Evolutionary conservation across 2,113 vertebrate genomes (phyloP), one percentile per base, ranked within the genome.

Genomic region (Grantiella picta): DNA sequence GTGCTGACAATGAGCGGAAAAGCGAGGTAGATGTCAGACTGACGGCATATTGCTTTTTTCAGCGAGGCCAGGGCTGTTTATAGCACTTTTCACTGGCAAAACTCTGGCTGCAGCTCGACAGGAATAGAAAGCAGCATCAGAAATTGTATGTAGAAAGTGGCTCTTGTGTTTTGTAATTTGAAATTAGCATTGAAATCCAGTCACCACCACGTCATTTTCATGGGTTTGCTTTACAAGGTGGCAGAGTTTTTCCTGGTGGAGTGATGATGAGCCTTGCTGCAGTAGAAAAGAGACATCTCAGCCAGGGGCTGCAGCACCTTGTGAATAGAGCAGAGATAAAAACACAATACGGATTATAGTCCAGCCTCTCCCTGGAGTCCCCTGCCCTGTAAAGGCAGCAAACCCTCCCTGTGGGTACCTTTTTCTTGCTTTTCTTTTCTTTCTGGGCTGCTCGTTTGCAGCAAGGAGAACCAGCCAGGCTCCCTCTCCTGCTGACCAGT

Each of bases 1-100:
- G 89, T 59, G 95, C 98, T 98, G 99, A 99, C 99, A 99, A 99
- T 99, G 98, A 98, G 98, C 99, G 99, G 99, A 99, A 99, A 98
- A 98, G 98, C 98, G 98, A 98, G 96, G 98, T 98, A 98, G 98
- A 98, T 98, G 98, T 98, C 98, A 98, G 98, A 97, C 98, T 98
- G 98, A 98, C 95, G 97, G 98, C 98, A 98, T 98, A 98, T 98
- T 98, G 97, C 98, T 98, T 97, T 98, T 98, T 98, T 97, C 97
- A 98, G 97, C 70, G 86, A 97, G 96, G 97, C 96, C 98, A 90
- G 97, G 97, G 98, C 98, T 98, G 98, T 98, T 98, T 98, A 98
- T 98, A 98, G 98, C 98, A 97, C 97, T 98, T 98, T 98, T 95
- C 96, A 97, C 97, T 98, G 97, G 98, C 97, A 97, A 97, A 97